These are phyloP conservation scores for Plecotus auritus DNA, from an alignment of 2,113 vertebrate genomes.

Conservation along the genomic window DNA sequence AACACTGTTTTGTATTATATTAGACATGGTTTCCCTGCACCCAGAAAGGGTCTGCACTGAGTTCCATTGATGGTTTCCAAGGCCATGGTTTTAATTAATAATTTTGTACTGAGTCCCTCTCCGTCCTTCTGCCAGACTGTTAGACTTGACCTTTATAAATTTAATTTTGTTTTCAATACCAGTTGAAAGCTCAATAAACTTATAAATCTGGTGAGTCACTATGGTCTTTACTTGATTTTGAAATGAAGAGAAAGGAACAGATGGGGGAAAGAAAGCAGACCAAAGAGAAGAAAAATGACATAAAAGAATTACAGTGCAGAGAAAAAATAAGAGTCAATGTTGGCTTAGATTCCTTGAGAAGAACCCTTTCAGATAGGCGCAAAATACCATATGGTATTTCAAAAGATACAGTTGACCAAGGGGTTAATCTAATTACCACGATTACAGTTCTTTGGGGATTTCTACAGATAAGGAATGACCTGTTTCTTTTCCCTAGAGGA, in stretches of 20 bases:
- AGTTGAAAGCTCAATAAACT: conserved; percentile 31
- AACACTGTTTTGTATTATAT: not conserved
- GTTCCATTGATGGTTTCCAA: not conserved
- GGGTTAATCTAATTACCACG: not conserved
- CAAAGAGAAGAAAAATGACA: not conserved
- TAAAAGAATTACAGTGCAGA: not conserved
- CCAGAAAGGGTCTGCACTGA: not conserved
- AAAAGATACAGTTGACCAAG: not conserved
- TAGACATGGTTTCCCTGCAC: not conserved
- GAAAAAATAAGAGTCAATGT: not conserved
- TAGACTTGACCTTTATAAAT: conserved; percentile 9
- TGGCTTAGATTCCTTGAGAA: not conserved
- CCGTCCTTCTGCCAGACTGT: not conserved
- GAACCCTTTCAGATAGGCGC: not conserved
- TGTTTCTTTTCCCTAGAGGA: not conserved
- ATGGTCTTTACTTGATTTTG: conserved; percentile 4
- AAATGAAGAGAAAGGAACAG: conserved; percentile 26
- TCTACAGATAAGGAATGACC: not conserved
- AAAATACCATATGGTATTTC: not conserved
- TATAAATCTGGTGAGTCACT: conserved; percentile 36
- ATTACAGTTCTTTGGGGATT: not conserved
- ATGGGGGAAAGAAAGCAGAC: not conserved
- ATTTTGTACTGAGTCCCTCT: not conserved
- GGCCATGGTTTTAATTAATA: not conserved
- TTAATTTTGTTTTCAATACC: conserved; percentile 40